Evolutionary conservation across 2,888 invertebrate genomes (phyloP).

Genomic region (Molanna angustata): DNA sequence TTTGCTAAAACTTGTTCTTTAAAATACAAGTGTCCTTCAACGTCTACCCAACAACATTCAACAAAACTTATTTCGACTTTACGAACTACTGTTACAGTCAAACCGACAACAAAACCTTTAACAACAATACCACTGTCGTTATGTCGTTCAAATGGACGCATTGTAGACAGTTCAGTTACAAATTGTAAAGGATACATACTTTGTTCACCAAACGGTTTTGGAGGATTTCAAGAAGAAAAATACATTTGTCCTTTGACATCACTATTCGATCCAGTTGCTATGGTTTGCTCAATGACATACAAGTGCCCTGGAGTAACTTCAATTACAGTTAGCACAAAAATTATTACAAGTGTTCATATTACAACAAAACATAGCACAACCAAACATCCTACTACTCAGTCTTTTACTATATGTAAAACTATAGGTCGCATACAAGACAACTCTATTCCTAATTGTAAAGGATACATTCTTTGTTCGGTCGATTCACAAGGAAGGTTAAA

Average conservation of each 20-base stretch:
- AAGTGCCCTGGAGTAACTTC: background rate
- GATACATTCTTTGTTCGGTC: conserved; percentile 10
- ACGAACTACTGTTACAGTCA: no score
- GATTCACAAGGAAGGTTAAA: no score
- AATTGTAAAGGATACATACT: conserved; percentile 14
- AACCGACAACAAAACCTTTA: background rate
- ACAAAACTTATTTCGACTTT: no score
- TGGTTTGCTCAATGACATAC: background rate
- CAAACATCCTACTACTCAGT: no score
- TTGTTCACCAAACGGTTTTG: background rate
- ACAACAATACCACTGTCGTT: no score
- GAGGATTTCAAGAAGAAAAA: background rate
- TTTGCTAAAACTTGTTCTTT: background rate
- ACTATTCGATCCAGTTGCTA: background rate
- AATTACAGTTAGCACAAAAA: no score
- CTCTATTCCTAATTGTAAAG: conserved; percentile 10
- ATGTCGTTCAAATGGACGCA: conserved; percentile 1
- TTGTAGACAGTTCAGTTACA: background rate
- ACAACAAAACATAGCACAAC: no score
- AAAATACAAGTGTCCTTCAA: background rate
- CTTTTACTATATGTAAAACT: no score
- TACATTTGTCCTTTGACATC: background rate
- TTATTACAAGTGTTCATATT: no score
- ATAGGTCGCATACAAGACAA: background rate
- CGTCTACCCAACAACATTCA: background rate